Percentiles rank a stretch among this genome's conserved stretches.
Conservation (phyloP, 2,797 vertebrate genomes). For the Sciurus vulgaris region DNA sequence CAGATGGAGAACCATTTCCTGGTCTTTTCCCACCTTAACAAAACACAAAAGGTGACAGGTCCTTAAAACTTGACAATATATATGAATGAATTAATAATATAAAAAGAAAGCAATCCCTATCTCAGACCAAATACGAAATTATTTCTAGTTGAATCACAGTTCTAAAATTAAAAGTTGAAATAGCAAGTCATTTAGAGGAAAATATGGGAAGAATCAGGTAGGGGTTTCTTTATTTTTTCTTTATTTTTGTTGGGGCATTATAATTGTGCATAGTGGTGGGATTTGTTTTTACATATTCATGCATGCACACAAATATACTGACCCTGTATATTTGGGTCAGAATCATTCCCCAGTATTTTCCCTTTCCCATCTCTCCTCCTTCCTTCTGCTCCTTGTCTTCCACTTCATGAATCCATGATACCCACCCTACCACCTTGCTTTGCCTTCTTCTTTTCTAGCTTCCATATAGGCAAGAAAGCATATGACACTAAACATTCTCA, state of each 20-base stretch:
- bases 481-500: too few relatives aligned
- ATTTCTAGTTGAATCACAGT: neutral
- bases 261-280: too few relatives aligned
- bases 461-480: neutral
- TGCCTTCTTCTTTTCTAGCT: neutral
- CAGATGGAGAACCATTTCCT: neutral
- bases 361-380: too few relatives aligned
- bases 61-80: neutral
- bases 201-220: neutral
- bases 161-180: constrained; percentile 28
- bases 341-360: too few relatives aligned
- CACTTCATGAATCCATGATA: too few relatives aligned
- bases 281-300: too few relatives aligned
- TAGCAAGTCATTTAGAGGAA: neutral
- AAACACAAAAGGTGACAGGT: neutral
- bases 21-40: neutral
- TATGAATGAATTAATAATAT: neutral
- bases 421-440: too few relatives aligned
- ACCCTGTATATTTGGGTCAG: too few relatives aligned
- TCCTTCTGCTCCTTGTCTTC: too few relatives aligned
- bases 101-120: neutral
- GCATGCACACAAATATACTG: too few relatives aligned
- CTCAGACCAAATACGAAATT: neutral
- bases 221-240: neutral
- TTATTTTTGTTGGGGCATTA: too few relatives aligned